Evolutionary conservation across 2,888 invertebrate species (phyloP).

Genomic region (Trisateles emortualis): DNA sequence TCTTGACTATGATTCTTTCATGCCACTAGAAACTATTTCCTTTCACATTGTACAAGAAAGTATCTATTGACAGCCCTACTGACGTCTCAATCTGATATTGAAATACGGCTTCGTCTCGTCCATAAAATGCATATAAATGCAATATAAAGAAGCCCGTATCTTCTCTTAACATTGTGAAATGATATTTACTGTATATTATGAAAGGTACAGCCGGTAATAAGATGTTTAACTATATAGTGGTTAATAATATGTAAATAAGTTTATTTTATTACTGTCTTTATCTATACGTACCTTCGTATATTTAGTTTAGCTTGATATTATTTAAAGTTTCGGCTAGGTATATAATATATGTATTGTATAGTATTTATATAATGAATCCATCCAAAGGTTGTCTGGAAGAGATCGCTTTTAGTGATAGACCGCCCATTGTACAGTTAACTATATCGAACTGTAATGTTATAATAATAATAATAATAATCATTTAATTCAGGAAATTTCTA

Average conservation of each 20-base stretch:
- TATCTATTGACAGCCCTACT: constrained; percentile 29
- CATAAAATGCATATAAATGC: constrained; percentile 44
- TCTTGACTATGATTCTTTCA: neutral
- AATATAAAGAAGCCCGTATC: constrained; percentile 24
- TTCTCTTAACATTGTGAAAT: constrained; percentile 15
- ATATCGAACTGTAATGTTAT: no score
- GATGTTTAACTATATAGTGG: neutral
- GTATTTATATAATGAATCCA: no score
- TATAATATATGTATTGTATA: no score
- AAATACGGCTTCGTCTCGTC: constrained; percentile 34
- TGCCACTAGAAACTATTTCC: neutral
- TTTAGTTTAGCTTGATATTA: no score
- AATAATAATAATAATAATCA: no score
- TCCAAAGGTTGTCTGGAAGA: no score
- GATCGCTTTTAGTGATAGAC: no score
- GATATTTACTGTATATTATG: constrained; percentile 7
- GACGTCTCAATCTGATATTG: constrained; percentile 42
- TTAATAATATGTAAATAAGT: constrained; percentile 1
- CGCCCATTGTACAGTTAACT: no score
- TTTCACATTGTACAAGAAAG: neutral
- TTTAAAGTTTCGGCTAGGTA: no score
- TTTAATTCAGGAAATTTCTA: no score
- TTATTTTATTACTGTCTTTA: neutral
- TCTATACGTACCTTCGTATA: neutral
- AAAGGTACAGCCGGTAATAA: neutral